Percentiles rank a stretch among this genome's conserved stretches.
These are phyloP conservation scores for Drosophila pseudotakahashii DNA, from an alignment of 2,888 invertebrate species.

Conservation along the genomic window DNA sequence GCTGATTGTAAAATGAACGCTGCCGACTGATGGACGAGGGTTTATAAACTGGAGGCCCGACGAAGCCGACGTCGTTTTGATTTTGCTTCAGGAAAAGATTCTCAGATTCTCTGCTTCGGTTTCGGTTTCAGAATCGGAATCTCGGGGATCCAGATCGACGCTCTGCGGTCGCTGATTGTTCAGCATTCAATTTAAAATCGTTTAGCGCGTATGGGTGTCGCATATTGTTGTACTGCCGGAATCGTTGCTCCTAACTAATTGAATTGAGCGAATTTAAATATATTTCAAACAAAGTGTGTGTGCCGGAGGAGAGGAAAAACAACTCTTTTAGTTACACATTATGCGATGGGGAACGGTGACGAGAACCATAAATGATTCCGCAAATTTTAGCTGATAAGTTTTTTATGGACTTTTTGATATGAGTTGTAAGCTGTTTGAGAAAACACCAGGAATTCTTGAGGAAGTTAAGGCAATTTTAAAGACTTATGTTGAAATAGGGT, in stretches of 20 bases:
- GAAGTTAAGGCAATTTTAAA: too few species aligned
- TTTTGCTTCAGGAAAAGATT: constrained; percentile 16
- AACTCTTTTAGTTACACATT: constrained; percentile 10
- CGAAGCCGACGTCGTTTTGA: constrained; percentile 7
- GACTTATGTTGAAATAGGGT: too few species aligned
- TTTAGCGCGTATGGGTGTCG: constrained; percentile 10
- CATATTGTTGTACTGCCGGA: constrained; percentile 56
- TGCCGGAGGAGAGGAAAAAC: not conserved
- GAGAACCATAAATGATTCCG: constrained; percentile 12
- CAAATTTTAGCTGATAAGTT: constrained; percentile 6
- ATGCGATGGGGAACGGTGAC: not conserved
- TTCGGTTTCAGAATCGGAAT: constrained; percentile 7
- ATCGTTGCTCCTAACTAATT: constrained; percentile 59
- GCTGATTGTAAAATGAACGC: constrained; percentile 57
- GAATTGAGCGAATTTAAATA: constrained; percentile 59
- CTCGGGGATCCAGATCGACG: constrained; percentile 9
- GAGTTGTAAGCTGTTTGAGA: not conserved
- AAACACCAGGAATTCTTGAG: not conserved
- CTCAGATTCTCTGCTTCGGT: not conserved
- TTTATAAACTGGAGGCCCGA: constrained; percentile 52
- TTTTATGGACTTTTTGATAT: constrained; percentile 13
- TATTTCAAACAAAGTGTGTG: constrained; percentile 6
- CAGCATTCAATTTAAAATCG: constrained; percentile 64
- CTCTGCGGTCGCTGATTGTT: constrained; percentile 51
- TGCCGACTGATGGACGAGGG: constrained; percentile 19